phyloP scores from a whole-genome alignment of 1,140 invertebrate genomes.

The Rhopalosiphum maidis region DNA sequence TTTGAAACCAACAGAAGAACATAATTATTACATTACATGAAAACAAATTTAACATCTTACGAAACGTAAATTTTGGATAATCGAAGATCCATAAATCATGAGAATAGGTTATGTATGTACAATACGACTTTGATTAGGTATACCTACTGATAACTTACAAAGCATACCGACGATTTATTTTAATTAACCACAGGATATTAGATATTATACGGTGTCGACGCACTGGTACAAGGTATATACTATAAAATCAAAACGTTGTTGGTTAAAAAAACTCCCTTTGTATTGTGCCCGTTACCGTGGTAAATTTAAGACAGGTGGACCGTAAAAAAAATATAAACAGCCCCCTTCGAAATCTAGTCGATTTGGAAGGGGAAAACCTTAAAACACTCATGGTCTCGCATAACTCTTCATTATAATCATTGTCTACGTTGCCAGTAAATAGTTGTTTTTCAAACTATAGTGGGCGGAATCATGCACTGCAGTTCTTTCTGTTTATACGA shows the following conservation, averaged over 20 bases:
- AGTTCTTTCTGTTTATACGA: not conserved
- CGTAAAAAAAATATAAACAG: conserved; percentile 48
- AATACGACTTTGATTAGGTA: not conserved
- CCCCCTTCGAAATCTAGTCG: conserved; percentile 39
- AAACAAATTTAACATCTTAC: not conserved
- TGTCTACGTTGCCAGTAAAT: not conserved
- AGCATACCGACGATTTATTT: not conserved
- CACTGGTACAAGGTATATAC: not conserved
- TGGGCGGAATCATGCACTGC: conserved; percentile 22
- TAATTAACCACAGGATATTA: not conserved
- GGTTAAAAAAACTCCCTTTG: not conserved
- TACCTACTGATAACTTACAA: not conserved
- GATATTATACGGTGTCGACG: not conserved
- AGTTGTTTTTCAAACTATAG: not conserved
- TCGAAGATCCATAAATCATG: not conserved
- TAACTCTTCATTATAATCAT: conserved; percentile 25
- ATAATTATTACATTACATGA: no score
- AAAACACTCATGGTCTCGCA: conserved; percentile 32
- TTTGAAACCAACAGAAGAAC: not conserved
- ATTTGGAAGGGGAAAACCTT: conserved; percentile 14
- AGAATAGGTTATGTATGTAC: not conserved
- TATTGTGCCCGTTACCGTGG: not conserved
- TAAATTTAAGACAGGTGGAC: conserved; percentile 53
- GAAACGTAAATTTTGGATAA: not conserved
- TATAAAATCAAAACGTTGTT: not conserved